Base-by-base conservation (phyloP, 2,888 invertebrate genomes). In the Temnothorax rugatulus region DNA sequence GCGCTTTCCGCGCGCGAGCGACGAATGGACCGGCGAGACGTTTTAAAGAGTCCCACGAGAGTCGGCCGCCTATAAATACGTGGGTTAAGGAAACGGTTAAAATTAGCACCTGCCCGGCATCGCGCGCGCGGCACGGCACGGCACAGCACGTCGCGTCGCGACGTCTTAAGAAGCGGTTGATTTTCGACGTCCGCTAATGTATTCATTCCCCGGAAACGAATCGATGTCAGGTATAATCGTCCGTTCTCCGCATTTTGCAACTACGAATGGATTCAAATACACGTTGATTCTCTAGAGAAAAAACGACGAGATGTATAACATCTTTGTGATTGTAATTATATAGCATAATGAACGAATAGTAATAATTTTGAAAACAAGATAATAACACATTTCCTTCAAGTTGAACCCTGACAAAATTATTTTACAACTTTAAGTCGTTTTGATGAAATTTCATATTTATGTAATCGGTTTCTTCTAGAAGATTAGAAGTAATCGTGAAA, bases 31-130 rank as follows among this genome's bases (percentile, higher is more conserved):
- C 91, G 88, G 81, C 73, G 87, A 88, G 88, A 90, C 90, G 91
- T 91, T 90, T 90, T 91, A 91, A 90, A 90, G 88, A 91, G 90
- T 91, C 90, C 82, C 90, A 84, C 75, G 90, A 89, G 91, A 89
- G 87, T 84, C 90, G 90, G 87, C 57, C 83, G 82, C 66, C 86
- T 90, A 91, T 91, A 91, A 91, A 91, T 91, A 91, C 87, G 74
- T 47, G 63, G 87, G 87, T 88, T 87, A 90, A 91, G 89, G 91
- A 89, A 90, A 87, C 87, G 87, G 86, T 86, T 91, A 90, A 91
- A 91, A 91, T 91, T 91, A 91, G 89, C 86, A 84, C 82, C 82
- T 64, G 85, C 69, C 29, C 63, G 64, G 54, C 73, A 61, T 59
- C 50, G 83, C 83, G 69, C 38, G 75, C 21, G 29, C 29, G 29